Percentiles rank a stretch among this genome's conserved stretches.
Conservation (phyloP, 2,113 vertebrate genomes). For the Noctilio leporinus region DNA sequence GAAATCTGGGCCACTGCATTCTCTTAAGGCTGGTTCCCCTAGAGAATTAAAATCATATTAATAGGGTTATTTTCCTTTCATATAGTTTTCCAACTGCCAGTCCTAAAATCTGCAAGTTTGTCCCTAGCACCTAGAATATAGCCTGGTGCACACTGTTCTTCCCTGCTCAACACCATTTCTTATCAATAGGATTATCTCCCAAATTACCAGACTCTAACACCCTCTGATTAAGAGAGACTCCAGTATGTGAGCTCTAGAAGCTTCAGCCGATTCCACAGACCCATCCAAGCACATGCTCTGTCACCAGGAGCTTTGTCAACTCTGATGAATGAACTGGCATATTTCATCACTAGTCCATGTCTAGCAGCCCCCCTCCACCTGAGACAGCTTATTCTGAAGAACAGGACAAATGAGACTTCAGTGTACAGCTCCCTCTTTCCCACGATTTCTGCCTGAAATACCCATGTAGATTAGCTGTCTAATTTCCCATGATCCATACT, state of each 20-base stretch:
- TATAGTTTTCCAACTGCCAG: background rate
- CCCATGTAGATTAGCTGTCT: constrained; percentile 56
- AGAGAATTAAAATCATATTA: background rate
- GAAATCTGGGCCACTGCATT: background rate
- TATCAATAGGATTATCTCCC: background rate
- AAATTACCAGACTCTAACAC: background rate
- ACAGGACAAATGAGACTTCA: constrained; percentile 21
- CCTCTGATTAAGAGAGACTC: background rate
- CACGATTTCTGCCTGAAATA: constrained; percentile 49
- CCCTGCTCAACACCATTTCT: background rate
- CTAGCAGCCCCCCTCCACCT: background rate
- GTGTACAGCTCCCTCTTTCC: background rate
- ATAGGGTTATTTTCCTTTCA: background rate
- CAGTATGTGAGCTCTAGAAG: background rate
- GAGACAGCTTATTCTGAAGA: constrained; percentile 23
- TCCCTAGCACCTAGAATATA: background rate
- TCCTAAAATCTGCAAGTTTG: background rate
- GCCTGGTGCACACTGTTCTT: background rate
- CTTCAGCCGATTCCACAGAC: background rate
- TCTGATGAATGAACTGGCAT: background rate
- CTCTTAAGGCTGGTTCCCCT: background rate
- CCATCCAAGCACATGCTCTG: background rate
- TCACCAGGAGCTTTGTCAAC: background rate
- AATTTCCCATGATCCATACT: constrained; percentile 63
- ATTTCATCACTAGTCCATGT: background rate